Evolutionary conservation across 1,140 invertebrate genomes (phyloP), one percentile per base, ranked within the genome.

Genomic region (Andricus grossulariae): DNA sequence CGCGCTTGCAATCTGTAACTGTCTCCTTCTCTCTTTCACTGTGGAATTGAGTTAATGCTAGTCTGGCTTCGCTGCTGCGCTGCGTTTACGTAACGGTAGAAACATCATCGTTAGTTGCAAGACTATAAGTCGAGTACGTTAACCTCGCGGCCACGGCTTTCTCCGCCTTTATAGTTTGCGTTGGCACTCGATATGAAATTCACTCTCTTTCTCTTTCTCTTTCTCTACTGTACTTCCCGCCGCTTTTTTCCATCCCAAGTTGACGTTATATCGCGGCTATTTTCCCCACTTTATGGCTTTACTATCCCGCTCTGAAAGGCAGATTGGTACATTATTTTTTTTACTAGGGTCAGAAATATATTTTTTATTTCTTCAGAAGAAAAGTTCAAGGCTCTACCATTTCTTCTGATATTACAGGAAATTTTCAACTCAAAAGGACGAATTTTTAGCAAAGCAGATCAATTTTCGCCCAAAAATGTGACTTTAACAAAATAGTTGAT

Each of bases 91-190:
- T 87, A 88, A 88, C 82, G 80, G 70, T 83, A 84, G 86, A 86
- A 88, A 86, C 84, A 85, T 86, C 86, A 87, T 88, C 86, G 87
- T 87, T 83, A 83, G 82, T 84, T 77, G 79, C 81, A 83, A 83
- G 78, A 83, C 83, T 80, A 80, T 45, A 71, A 85, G 84, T 73
- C 57, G 77, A 75, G 85, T 87, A 79, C 86, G 75, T 87, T 87
- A 83, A 88, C 87, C 86, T 66, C 60, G 60, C 32, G 60, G 39
- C 72, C 76, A 82, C 80, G 71, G 83, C 86, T 87, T 86, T 86
- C 85, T 86, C 86, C 83, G 79, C 57, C 39, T 45, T 66, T 45
- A 66, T 66, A 66, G 60, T 66, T 66, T 39, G 60, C 60, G 25
- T 39, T 39, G 21, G 60, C 60, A 66, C 60, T 66, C 60, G 60